Conservation (phyloP, 1,140 invertebrate species). For the Daktulosphaira vitifoliae region DNA sequence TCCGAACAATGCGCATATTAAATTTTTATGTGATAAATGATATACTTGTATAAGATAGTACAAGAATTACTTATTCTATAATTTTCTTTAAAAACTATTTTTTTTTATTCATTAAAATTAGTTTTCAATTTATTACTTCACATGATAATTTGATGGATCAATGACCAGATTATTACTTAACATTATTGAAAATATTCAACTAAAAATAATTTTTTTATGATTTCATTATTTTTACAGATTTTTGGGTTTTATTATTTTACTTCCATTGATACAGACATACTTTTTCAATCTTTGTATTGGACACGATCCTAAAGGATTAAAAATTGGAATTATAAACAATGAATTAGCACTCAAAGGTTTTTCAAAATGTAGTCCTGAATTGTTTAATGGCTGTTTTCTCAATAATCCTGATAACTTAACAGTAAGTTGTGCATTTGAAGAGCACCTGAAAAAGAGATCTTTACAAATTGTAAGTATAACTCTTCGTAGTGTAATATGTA, state of each 20-base stretch:
- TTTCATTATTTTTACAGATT: not conserved
- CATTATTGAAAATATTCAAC: too few species aligned
- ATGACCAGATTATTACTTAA: too few species aligned
- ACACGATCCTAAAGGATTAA: conserved; percentile 34
- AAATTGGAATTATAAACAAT: conserved; percentile 34
- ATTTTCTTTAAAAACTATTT: too few species aligned
- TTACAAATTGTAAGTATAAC: conserved; percentile 24
- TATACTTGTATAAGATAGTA: too few species aligned
- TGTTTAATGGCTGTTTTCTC: conserved; percentile 30
- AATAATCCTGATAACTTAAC: conserved; percentile 32
- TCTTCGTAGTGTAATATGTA: not conserved
- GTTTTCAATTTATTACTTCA: too few species aligned
- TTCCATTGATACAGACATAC: conserved; percentile 35
- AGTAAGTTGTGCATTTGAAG: conserved; percentile 35
- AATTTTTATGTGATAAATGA: too few species aligned
- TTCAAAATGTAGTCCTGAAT: conserved; percentile 25
- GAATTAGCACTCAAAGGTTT: conserved; percentile 24
- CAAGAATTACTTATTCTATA: too few species aligned
- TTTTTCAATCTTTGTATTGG: conserved; percentile 36
- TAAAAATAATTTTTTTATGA: too few species aligned
- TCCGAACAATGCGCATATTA: too few species aligned
- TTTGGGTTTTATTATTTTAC: conserved; percentile 33
- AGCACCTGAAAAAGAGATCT: conserved; percentile 18
- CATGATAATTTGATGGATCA: too few species aligned
- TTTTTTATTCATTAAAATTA: too few species aligned